Evolutionary conservation across 1,140 invertebrate species (phyloP), one percentile per base, ranked within the genome.

Genomic region (Eurosta solidaginis): DNA sequence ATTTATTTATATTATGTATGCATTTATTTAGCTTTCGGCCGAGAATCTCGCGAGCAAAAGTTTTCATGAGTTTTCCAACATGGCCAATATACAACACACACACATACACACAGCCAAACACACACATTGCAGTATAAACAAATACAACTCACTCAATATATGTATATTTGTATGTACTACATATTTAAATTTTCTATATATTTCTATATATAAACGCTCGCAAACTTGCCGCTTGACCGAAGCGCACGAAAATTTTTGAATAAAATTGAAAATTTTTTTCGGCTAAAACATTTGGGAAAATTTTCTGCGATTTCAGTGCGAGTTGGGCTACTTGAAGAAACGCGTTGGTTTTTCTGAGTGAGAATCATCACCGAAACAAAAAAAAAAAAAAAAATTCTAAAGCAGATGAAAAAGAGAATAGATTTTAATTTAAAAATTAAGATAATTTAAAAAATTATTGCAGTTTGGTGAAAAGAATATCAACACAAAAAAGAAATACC

Each of bases 321-420:
- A 86, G 83, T 86, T 86, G 84, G 84, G 84, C 84, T 86, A 83
- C 84, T 86, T 84, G 85, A 84, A 84, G 83, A 85, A 86, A 86
- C 84, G 84, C 84, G 84, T 86, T 86, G 78, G n/a, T n/a, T 79
- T 79, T 79, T 68, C 59, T 68, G 59, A 68, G 59, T 68, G 59
- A 68, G 59, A 85, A 83, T 77, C 80, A 83, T 84, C 52, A 79
- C 82, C 82, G 84, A 85, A 77, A 80, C 63, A 78, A n/a, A n/a
- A n/a, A n/a, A n/a, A n/a, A n/a, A n/a, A n/a, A 82, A 81, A 83
- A 77, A 82, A 84, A 80, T 82, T 81, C 82, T 80, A 27, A 80
- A 82, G 80, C 82, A 82, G 82, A 78, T 84, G 83, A 84, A 83
- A 83, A 85, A 82, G 82, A 82, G 79, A 78, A 75, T 80, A 81